Base-by-base conservation (phyloP, 2,888 invertebrate species). In the Molorchus minor region DNA sequence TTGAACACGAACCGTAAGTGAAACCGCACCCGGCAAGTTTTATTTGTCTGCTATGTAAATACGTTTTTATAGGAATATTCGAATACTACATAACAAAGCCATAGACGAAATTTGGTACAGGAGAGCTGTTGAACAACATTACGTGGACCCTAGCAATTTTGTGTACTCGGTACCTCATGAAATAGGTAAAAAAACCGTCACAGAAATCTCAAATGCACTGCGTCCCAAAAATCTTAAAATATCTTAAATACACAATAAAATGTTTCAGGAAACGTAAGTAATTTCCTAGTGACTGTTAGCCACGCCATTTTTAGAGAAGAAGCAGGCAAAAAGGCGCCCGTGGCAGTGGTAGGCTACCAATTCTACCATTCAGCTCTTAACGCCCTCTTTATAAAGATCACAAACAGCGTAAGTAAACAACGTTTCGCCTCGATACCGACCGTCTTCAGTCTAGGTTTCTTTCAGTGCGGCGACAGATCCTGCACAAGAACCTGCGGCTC, bases 71-170 rank as follows among this genome's bases (percentile, higher is more conserved):
- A 91, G 91, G 49, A 87, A 87, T 71, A 94, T 94, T 74, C 90
- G 90, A 61, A 87, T 88, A 63, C 83, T 87, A 51, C 89, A 91
- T 80, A 88, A 89, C 3, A 85, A 87, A 44, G 89, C 94, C 1
- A 93, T 92, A 44, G 94, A 95, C 76, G 94, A 95, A 78, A 85
- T 91, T 13, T 95, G 94, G 93, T 95, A 95, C 77, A 88, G 88
- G 62, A 85, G 94, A 10, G 94, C 95, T 0, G 93, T 95, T 0
- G 93, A 94, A 69, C 93, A 93, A 71, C 88, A 94, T 80, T 89
- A 89, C 74, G 83, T 90, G 10, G 86, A 93, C 65, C 87, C 89
- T 0, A 86, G 88, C 21, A 92, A 92, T 71, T 94, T 92, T 77
- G 92, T 95, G 0, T 94, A 92, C 79, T 89, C 90, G 1, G 88